Evolutionary conservation across 2,113 vertebrate genomes (phyloP).

Genomic region (Neolamprologus brichardi): DNA sequence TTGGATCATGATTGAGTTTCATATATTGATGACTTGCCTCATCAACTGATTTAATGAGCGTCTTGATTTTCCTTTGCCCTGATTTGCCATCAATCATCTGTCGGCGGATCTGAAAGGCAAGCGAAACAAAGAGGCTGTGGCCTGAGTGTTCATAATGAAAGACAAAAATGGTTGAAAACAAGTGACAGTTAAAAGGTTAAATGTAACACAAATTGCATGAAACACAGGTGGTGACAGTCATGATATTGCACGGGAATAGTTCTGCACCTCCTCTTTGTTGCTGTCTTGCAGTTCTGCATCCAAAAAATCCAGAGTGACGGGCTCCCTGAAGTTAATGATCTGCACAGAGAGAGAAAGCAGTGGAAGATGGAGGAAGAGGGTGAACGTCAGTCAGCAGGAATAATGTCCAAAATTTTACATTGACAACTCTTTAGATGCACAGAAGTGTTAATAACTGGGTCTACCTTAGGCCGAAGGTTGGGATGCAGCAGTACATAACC

Average conservation of each 20-base stretch:
- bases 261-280: slow-evolving; percentile 89
- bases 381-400: neutral
- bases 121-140: neutral
- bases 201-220: neutral
- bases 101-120: slow-evolving; percentile 80
- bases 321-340: slow-evolving; percentile 95
- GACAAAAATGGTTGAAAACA: neutral
- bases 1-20: slow-evolving; percentile 36
- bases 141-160: neutral
- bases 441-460: neutral
- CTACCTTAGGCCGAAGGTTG: slow-evolving; percentile 93
- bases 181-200: neutral
- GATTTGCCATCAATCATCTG: slow-evolving; percentile 91
- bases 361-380: neutral
- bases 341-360: slow-evolving; percentile 41
- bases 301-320: slow-evolving; percentile 93
- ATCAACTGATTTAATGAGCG: slow-evolving; percentile 92
- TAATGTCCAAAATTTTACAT: neutral
- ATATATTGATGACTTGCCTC: slow-evolving; percentile 80
- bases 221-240: neutral
- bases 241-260: neutral
- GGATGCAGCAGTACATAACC: slow-evolving; percentile 96
- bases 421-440: neutral
- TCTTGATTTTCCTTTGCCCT: slow-evolving; percentile 87
- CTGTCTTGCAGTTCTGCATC: slow-evolving; percentile 93